Percentiles rank a stretch among this genome's conserved stretches.
Evolutionary conservation across 1,140 invertebrate genomes (phyloP).

Genomic region (Uloborus diversus): DNA sequence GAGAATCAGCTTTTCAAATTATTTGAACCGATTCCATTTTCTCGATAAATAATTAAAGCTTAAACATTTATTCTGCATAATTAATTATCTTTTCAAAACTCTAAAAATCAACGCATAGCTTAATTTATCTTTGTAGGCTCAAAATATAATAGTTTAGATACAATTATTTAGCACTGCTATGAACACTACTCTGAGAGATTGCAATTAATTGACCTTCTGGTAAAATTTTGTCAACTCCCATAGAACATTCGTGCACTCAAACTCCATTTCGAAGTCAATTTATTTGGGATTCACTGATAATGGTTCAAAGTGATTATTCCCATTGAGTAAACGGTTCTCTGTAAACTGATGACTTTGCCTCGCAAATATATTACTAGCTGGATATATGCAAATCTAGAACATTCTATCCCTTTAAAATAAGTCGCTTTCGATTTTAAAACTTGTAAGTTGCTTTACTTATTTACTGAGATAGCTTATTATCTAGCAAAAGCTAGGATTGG

Average conservation of each 20-base stretch:
- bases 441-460: no score
- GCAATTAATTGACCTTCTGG: slow-evolving; percentile 43
- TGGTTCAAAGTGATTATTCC: slow-evolving; percentile 47
- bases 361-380: slow-evolving; percentile 30
- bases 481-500: no score
- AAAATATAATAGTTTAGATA: slow-evolving; percentile 5
- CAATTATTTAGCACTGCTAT: slow-evolving; percentile 24
- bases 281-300: slow-evolving; percentile 44
- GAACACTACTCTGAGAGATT: slow-evolving; percentile 1
- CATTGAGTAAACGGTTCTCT: slow-evolving; percentile 9
- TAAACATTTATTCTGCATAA: slow-evolving; percentile 11
- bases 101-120: slow-evolving; percentile 42
- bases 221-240: slow-evolving; percentile 44
- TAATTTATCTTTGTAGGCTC: slow-evolving; percentile 11
- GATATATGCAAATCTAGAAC: slow-evolving; percentile 33
- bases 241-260: slow-evolving; percentile 41
- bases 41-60: slow-evolving; percentile 8
- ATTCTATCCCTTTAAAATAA: not conserved
- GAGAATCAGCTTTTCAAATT: no score
- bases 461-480: no score
- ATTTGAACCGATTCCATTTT: no score
- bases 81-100: slow-evolving; percentile 3
- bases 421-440: no score
- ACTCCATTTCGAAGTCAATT: slow-evolving; percentile 40
- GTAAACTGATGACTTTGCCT: slow-evolving; percentile 48